Evolutionary conservation across 2,888 invertebrate species (phyloP), one percentile per base, ranked within the genome.

Genomic region (Phymatocera aterrima): DNA sequence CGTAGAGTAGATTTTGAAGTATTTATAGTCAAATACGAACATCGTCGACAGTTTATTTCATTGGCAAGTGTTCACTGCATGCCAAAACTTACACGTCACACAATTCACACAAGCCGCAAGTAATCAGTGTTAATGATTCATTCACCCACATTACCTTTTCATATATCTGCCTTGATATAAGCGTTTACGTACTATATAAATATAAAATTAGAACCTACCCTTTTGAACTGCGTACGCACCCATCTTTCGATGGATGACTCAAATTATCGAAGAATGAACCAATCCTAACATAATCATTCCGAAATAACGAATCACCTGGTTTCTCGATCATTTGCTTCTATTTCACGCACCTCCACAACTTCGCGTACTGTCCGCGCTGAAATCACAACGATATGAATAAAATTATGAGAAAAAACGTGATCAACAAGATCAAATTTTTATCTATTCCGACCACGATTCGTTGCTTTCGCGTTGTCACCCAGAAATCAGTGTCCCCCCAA

Each of bases 381-480:
- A 61, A 31, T n/a, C n/a, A n/a, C 37, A 18, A 18, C 34, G 34
- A 15, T 34, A 18, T 34, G 18, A 61, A 61, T 61, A 31, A 61
- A 61, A n/a, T n/a, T 61, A 8, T n/a, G 3, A 21, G 1, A 61
- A 61, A n/a, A 34, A 34, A 8, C 34, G 3, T 34, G 1, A n/a
- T 43, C 3, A 24, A 65, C 18, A 54, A 12, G 54, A 10, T 37
- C 2, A 18, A 34, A 12, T 24, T 5, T 24, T 43, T 28, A 15
- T 68, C 0, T 1, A 68, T 34, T 51, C 12, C 3, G 31, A 68
- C 6, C 10, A 40, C 43, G 28, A 68, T 18, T 37, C 46, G 24
- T 40, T 46, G 68, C 68, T 68, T 46, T 68, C 72, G 80, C 40
- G 40, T 78, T 64, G 46, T 40, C 43, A 54, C 40, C 31, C 12